Evolutionary conservation across 2,113 vertebrate species (phyloP).

Genomic region (Numenius arquata): DNA sequence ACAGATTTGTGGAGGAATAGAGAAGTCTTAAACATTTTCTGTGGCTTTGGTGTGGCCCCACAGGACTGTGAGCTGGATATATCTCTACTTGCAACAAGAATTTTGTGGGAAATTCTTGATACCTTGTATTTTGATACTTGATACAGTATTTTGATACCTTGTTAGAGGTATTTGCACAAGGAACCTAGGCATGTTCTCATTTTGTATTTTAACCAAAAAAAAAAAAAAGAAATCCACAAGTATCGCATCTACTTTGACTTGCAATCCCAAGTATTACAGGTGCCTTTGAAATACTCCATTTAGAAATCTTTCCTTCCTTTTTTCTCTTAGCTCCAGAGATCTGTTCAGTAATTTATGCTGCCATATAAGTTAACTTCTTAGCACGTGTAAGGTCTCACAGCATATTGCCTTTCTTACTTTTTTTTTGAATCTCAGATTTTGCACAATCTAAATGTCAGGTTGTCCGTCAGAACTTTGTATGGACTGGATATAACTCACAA

Average conservation of each 20-base stretch:
- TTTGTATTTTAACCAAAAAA: not conserved
- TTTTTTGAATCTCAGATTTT: not conserved
- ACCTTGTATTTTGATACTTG: not conserved
- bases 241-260: not conserved
- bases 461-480: not conserved
- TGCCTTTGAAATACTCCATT: not conserved
- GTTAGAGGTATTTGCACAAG: not conserved
- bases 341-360: not conserved
- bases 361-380: not conserved
- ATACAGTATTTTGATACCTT: not conserved
- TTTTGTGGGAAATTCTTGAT: not conserved
- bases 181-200: not conserved
- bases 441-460: not conserved
- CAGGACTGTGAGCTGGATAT: not conserved
- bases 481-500: not conserved
- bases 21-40: not conserved
- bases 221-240: not conserved
- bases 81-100: not conserved
- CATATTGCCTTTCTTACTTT: not conserved
- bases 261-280: not conserved
- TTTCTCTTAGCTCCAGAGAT: not conserved
- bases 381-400: not conserved
- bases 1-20: not conserved
- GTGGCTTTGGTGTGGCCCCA: not conserved
- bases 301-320: not conserved